phyloP scores from a whole-genome alignment of 2,113 vertebrate genomes.

The Mastomys coucha region DNA sequence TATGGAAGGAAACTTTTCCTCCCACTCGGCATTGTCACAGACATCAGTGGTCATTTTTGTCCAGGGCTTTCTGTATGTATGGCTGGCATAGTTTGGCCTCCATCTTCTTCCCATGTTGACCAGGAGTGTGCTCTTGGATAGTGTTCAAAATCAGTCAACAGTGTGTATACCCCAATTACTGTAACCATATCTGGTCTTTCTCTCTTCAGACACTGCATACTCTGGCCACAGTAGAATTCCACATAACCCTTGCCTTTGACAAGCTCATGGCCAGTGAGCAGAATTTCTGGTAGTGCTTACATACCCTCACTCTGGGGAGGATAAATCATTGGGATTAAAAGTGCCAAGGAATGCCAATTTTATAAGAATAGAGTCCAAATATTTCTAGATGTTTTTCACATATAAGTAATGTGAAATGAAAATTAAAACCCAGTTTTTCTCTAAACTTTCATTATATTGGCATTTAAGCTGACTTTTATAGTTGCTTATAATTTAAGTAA shows the following conservation, averaged over 20 bases:
- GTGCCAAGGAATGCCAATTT: background rate
- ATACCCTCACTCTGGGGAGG: background rate
- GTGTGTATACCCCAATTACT: background rate
- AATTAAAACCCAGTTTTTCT: background rate
- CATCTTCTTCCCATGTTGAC: background rate
- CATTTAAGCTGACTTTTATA: background rate
- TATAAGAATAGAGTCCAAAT: background rate
- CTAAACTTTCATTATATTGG: background rate
- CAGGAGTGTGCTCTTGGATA: background rate
- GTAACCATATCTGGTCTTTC: background rate
- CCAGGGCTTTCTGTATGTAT: rapidly evolving
- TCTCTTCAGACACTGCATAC: background rate
- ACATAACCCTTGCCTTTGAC: background rate
- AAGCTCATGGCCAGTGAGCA: too few species aligned
- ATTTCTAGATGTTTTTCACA: background rate
- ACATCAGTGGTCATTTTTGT: rapidly evolving
- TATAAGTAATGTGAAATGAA: background rate
- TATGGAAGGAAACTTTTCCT: background rate
- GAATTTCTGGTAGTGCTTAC: background rate
- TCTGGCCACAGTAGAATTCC: background rate
- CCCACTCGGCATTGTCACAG: background rate
- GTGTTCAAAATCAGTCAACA: background rate
- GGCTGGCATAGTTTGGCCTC: background rate
- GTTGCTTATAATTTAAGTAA: background rate
- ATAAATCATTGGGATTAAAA: background rate